A percentile compares a stretch with the other conserved stretches of the same genome.
Conservation (phyloP, 2,113 vertebrate genomes). For the Pelodiscus sinensis region DNA sequence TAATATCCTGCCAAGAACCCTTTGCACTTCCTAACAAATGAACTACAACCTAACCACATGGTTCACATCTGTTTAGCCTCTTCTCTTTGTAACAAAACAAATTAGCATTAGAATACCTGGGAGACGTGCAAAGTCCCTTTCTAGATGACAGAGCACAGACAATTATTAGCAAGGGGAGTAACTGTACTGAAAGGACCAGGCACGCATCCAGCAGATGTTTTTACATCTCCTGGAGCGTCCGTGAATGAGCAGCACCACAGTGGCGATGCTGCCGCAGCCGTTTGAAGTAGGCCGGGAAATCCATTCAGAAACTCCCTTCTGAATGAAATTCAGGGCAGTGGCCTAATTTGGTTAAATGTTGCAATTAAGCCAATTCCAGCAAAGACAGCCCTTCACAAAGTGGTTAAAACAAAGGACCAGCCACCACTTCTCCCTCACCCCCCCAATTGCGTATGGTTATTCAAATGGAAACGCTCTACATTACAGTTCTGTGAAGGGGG, state of each 20-base stretch:
- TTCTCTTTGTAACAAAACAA: constrained; percentile 77
- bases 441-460: neutral
- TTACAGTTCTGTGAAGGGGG: neutral
- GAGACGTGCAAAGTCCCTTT: constrained; percentile 73
- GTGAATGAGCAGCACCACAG: neutral
- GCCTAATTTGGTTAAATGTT: neutral
- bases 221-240: constrained; percentile 62
- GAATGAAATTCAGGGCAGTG: neutral
- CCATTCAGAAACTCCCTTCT: constrained; percentile 4
- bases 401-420: neutral
- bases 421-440: neutral
- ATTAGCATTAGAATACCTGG: constrained; percentile 83
- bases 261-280: neutral
- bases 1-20: constrained; percentile 81
- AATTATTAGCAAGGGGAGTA: constrained; percentile 69
- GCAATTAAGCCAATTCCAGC: constrained; percentile 12
- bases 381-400: neutral
- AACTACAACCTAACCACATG: constrained; percentile 79
- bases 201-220: constrained; percentile 64
- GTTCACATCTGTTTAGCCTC: constrained; percentile 82
- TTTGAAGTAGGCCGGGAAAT: constrained; percentile 32
- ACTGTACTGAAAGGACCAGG: constrained; percentile 48
- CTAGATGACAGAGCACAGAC: constrained; percentile 78
- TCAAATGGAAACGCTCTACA: neutral
- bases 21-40: constrained; percentile 81